Conservation (phyloP, 1,140 invertebrate genomes). For the Drosophila mauritiana region DNA sequence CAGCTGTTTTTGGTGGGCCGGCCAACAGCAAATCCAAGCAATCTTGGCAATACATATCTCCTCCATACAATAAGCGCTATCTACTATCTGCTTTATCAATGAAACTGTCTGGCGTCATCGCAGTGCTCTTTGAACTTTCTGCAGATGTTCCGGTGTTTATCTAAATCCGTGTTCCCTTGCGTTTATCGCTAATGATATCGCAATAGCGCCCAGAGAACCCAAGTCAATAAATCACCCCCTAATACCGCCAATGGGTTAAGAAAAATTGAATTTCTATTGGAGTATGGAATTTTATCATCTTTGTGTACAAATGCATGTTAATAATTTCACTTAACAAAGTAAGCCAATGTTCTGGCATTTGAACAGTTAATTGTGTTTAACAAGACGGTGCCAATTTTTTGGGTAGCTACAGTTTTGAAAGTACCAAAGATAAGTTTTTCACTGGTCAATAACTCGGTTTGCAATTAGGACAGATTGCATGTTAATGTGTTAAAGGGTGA, state of each 20-base stretch:
- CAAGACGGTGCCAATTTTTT: conserved; percentile 3
- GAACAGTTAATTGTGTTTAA: conserved; percentile 35
- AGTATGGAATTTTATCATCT: conserved; percentile 48
- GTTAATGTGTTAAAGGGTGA: not conserved
- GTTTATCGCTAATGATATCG: conserved; percentile 4
- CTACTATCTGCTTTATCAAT: conserved; percentile 51
- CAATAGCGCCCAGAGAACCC: not conserved
- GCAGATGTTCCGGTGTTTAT: conserved; percentile 13
- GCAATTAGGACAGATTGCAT: not conserved
- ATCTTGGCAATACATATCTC: conserved; percentile 33
- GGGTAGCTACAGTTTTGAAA: not conserved
- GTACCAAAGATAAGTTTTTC: not conserved
- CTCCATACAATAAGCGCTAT: conserved; percentile 18
- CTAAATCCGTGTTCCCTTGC: not conserved
- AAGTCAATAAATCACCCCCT: conserved; percentile 45
- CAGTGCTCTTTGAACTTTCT: conserved; percentile 54
- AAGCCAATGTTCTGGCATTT: conserved; percentile 12
- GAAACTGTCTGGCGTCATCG: conserved; percentile 46
- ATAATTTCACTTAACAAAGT: not conserved
- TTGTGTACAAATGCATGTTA: too few relatives aligned
- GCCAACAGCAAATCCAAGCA: conserved; percentile 27
- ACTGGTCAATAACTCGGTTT: too few relatives aligned
- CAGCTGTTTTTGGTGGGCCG: conserved; percentile 74
- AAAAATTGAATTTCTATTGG: not conserved
- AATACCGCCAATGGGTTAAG: conserved; percentile 35